Base-by-base conservation (phyloP, 2,888 invertebrate genomes). In the Patella depressa region DNA sequence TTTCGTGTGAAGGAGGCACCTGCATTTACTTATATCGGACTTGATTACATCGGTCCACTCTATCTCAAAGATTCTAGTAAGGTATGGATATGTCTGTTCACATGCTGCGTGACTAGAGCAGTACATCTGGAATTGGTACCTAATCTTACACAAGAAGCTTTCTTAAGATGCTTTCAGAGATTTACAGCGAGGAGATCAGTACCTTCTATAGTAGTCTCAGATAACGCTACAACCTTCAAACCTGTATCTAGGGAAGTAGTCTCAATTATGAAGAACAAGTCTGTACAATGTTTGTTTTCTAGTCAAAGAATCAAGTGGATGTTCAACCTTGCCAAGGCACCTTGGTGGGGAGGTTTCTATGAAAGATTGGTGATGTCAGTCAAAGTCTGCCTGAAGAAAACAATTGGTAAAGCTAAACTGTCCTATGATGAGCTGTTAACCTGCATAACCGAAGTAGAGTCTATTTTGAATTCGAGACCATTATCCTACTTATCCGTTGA, bases 301-400 rank as follows among this genome's bases (percentile, higher is more conserved):
- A 29, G 29, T 59, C 59, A 59, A 45, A n/a, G 29, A 11, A 19
- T 74, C 15, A 57, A 57, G 24, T 77, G 77, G 77, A 4, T 19
- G 17, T 73, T 74, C 34, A 77, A 53, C n/a, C 59, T 73, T 11
- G 14, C 34, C 17, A n/a, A 59, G 17, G 77, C 77, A 7, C 77
- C 77, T n/a, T 77, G 73, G 77, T 77, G 53, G 29, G 77, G 77
- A 9, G 77, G 73, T 3, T 74, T 77, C 19, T 77, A 65, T 55
- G 77, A 73, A 74, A 53, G 77, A 24, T 53, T 77, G 45, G 53
- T 77, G 7, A 73, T 59, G 59, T 24, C 74, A 57, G 74, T 73
- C 3, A 77, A 74, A n/a, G n/a, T n/a, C n/a, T n/a, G n/a, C n/a
- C n/a, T n/a, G n/a, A n/a, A n/a, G n/a, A n/a, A n/a, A n/a, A n/a